Percentiles rank a stretch among this genome's conserved stretches.
phyloP scores from a whole-genome alignment of 1,140 invertebrate genomes.

The Drosophila prosaltans region DNA sequence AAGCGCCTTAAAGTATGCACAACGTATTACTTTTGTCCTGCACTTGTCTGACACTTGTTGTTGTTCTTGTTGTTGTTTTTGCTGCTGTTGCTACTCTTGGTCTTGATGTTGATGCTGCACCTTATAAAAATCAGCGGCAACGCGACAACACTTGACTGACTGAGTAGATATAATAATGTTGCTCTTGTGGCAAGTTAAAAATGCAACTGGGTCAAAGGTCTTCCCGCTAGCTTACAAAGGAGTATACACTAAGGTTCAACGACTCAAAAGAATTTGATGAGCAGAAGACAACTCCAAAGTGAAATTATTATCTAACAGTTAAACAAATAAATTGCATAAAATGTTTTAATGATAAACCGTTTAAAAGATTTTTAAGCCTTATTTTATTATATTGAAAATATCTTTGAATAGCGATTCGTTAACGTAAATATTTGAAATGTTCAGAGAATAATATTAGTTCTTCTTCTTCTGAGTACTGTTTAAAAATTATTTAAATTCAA shows the following conservation, averaged over 20 bases:
- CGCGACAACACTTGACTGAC: constrained; percentile 33
- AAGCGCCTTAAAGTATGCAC: constrained; percentile 74
- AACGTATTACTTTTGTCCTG: constrained; percentile 42
- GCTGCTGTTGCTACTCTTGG: constrained; percentile 15
- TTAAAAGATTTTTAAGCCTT: background rate
- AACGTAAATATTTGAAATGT: no score
- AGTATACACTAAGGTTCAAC: background rate
- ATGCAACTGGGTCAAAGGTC: constrained; percentile 48
- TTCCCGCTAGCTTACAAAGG: background rate
- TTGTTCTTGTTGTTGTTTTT: constrained; percentile 34
- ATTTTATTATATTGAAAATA: background rate
- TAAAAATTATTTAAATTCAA: no score
- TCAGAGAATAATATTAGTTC: no score
- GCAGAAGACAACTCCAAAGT: background rate
- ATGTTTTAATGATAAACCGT: background rate
- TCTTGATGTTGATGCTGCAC: constrained; percentile 27
- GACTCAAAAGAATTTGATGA: constrained; percentile 11
- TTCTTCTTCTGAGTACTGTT: no score
- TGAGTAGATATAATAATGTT: constrained; percentile 45
- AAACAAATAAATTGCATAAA: background rate
- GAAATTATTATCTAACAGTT: background rate
- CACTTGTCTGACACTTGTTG: constrained; percentile 71
- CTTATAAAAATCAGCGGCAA: constrained; percentile 42
- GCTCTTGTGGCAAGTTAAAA: constrained; percentile 28
- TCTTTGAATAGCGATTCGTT: no score